Conservation (phyloP, 2,888 invertebrate species). For the Andrena marginata region DNA sequence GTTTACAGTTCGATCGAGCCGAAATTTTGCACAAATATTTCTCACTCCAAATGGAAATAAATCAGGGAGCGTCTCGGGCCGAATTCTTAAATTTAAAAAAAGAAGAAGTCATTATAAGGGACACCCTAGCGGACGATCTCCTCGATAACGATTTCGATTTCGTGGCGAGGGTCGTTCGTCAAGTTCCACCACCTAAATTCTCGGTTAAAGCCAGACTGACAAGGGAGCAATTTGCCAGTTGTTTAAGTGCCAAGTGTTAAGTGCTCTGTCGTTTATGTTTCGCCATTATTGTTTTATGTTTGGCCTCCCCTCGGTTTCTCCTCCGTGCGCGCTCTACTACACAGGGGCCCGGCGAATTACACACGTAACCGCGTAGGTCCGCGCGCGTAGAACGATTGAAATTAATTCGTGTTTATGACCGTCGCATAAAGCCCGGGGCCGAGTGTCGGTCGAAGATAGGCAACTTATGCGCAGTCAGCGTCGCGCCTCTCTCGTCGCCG, state of each 20-base stretch:
- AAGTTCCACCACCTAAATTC: slow-evolving; percentile 80
- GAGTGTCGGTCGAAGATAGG: slow-evolving; percentile 76
- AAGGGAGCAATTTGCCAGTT: slow-evolving; percentile 85
- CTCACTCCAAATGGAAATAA: no score
- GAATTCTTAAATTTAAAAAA: no score
- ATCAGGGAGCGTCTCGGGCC: no score
- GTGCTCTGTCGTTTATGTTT: slow-evolving; percentile 85
- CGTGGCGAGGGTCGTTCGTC: slow-evolving; percentile 71
- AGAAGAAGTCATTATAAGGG: no score
- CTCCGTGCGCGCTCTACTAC: slow-evolving; percentile 31
- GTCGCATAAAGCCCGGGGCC: slow-evolving; percentile 75
- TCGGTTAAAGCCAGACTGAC: slow-evolving; percentile 82
- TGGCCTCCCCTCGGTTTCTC: slow-evolving; percentile 72
- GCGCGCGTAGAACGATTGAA: slow-evolving; percentile 82
- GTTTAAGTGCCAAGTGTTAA: slow-evolving; percentile 85
- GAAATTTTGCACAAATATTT: no score
- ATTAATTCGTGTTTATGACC: slow-evolving; percentile 84
- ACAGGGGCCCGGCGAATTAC: slow-evolving; percentile 35
- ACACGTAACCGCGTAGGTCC: slow-evolving; percentile 62
- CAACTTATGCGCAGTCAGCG: slow-evolving; percentile 70
- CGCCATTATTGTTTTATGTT: slow-evolving; percentile 85
- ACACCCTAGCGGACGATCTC: slow-evolving; percentile 14
- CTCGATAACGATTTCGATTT: slow-evolving; percentile 65
- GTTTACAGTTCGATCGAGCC: no score
- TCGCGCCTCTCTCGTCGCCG: slow-evolving; percentile 44